Base-by-base conservation (phyloP, 2,797 vertebrate species). In the Characodon lateralis region DNA sequence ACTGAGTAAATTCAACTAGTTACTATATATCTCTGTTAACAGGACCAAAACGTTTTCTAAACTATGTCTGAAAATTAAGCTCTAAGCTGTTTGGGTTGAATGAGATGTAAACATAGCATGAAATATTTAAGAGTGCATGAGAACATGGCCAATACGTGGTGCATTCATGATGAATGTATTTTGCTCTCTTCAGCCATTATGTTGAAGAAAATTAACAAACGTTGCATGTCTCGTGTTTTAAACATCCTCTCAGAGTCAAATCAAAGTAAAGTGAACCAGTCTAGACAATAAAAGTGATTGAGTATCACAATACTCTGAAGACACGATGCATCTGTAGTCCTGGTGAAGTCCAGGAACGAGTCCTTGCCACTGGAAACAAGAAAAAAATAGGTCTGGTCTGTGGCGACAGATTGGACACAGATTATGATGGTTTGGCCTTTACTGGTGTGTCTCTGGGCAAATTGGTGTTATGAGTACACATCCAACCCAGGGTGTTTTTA, bases 401-500 rank as follows among this genome's bases (percentile, higher is more conserved):
- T 79, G 72, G 75, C 28, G 61, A 68, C 87, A 31, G 77, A 70
- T 79, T 31, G 86, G 81, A 89, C 79, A 65, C 77, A 31, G 74
- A 72, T 72, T 80, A 65, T 76, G 58, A 81, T 66, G 79, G 85
- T 63, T 74, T 86, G 82, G 83, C 78, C 0, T 26, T 1, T 22
- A 16, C 66, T 18, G 68, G 70, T 1, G 86, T 66, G 77, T 79
- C 55, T 71, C 84, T 79, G 70, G 78, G 9, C 73, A 70, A 59
- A 41, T 61, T 39, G 51, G 89, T 83, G 83, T 88, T 84, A 72
- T 61, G 80, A 78, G 24, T 2, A 87, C 70, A 73, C 72, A 43
- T 91, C 84, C 85, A 55, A 86, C 83, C 87, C 70, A 81, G 79
- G 77, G 78, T 86, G 87, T 85, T 91, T 91, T 90, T 86, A 80